phyloP scores from a whole-genome alignment of 2,113 vertebrate species.

The Urocynchramus pylzowi region DNA sequence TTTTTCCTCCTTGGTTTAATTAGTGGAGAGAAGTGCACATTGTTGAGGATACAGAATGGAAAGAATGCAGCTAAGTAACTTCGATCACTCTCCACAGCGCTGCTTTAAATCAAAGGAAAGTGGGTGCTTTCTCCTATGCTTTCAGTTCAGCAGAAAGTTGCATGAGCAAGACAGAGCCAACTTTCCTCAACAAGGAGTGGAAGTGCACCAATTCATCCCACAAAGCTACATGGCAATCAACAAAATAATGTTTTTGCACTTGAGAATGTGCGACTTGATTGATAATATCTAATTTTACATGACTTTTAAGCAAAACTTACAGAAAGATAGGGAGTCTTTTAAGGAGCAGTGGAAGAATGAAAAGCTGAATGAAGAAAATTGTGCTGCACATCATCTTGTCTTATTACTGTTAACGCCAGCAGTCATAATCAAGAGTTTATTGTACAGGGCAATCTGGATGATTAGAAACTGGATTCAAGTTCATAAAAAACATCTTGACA shows the following conservation, averaged over 20 bases:
- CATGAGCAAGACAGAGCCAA: not conserved
- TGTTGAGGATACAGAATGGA: not conserved
- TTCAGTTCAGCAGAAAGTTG: constrained; percentile 3
- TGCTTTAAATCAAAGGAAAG: not conserved
- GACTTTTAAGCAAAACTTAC: constrained; percentile 68
- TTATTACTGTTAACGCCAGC: constrained; percentile 79
- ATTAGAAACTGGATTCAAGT: constrained; percentile 81
- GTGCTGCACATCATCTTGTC: constrained; percentile 72
- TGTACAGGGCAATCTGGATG: constrained; percentile 82
- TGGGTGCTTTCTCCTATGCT: not conserved
- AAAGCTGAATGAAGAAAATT: constrained; percentile 80
- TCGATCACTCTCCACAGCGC: not conserved
- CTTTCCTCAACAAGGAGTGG: constrained; percentile 34
- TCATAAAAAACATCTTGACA: constrained; percentile 78
- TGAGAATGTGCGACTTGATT: constrained; percentile 68
- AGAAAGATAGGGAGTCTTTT: constrained; percentile 68
- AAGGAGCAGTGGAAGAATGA: constrained; percentile 67
- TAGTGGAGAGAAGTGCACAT: constrained; percentile 30
- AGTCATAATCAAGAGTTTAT: constrained; percentile 83
- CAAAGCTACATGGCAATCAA: constrained; percentile 62
- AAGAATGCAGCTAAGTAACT: constrained; percentile 5
- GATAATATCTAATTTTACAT: constrained; percentile 70
- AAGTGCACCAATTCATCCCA: constrained; percentile 11
- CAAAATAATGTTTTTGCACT: constrained; percentile 53
- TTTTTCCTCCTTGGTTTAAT: constrained; percentile 22